Conservation (phyloP, 2,797 vertebrate genomes). For the Falco concolor region DNA sequence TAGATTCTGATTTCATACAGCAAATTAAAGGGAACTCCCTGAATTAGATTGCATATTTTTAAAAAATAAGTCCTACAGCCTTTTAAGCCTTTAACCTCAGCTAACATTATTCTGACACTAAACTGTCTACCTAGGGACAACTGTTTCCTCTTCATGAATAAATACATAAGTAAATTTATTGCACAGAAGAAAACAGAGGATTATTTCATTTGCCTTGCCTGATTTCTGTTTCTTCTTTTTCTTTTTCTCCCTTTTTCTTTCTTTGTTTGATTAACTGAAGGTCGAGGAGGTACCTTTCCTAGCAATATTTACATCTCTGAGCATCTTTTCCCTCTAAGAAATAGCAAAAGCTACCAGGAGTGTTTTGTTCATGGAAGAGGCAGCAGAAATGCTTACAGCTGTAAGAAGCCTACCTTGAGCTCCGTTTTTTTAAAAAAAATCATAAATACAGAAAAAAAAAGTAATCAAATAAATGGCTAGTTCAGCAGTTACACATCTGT, state of each 20-base stretch:
- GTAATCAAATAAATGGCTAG: neutral
- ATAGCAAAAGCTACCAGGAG: neutral
- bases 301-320: neutral
- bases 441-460: neutral
- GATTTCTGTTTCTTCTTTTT: neutral
- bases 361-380: neutral
- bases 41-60: neutral
- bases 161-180: constrained; percentile 52
- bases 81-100: constrained; percentile 45
- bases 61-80: neutral
- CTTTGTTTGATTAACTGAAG: neutral
- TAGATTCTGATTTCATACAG: constrained; percentile 39
- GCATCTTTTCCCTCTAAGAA: neutral
- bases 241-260: accelerated
- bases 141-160: constrained; percentile 52
- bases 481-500: neutral
- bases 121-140: constrained; percentile 32
- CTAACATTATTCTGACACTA: constrained; percentile 38
- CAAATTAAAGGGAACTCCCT: constrained; percentile 58
- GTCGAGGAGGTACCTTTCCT: neutral
- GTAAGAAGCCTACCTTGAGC: neutral
- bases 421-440: too few relatives aligned
- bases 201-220: neutral
- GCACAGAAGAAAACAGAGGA: neutral
- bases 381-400: neutral